Evolutionary conservation across 2,797 vertebrate genomes (phyloP), one percentile per base, ranked within the genome.

Genomic region (Macropodus opercularis): DNA sequence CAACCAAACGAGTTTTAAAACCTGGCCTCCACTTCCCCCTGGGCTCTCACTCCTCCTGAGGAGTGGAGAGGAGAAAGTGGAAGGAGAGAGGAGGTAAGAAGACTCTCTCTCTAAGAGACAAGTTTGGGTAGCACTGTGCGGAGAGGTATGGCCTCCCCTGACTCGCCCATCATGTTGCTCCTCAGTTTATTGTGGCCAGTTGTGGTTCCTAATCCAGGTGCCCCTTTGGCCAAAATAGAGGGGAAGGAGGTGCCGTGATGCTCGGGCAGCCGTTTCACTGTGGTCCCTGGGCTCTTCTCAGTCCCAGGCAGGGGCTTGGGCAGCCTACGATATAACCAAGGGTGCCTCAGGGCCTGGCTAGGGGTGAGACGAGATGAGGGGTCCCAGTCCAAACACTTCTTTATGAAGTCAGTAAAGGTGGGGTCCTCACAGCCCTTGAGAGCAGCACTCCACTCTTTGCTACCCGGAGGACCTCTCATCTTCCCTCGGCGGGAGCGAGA

Each of bases 311-410:
- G 64, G 1, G 95, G 90, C 69, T 95, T 97, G 78, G 95, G 93
- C 5, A 88, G 62, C 69, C 95, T 92, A 38, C 94, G 97, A 75
- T 93, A 95, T 71, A 99, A 92, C 97, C 97, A 99, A 5, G 95
- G 94, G 85, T 98, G 97, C 62, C 95, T 90, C 61, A 98, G 90
- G 6, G 97, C 97, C 85, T 97, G 95, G 71, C 89, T 87, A 0
- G 97, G 97, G 2, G 95, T 98, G 89, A 98, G 91, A 57, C 97
- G 95, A 1, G 91, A 84, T 0, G 93, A 78, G 13, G 97, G 94
- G 58, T 99, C 97, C 97, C 97, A 99, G 78, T 96, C 96, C 87
- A 99, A 92, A 88, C 97, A 99, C 54, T 94, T 94, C 83, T 96
- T 97, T 62, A 99, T 89, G 90, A 99, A 99, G 79, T 96, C 96